Evolutionary conservation across 2,113 vertebrate species (phyloP).

Genomic region (Tupaia chinensis): DNA sequence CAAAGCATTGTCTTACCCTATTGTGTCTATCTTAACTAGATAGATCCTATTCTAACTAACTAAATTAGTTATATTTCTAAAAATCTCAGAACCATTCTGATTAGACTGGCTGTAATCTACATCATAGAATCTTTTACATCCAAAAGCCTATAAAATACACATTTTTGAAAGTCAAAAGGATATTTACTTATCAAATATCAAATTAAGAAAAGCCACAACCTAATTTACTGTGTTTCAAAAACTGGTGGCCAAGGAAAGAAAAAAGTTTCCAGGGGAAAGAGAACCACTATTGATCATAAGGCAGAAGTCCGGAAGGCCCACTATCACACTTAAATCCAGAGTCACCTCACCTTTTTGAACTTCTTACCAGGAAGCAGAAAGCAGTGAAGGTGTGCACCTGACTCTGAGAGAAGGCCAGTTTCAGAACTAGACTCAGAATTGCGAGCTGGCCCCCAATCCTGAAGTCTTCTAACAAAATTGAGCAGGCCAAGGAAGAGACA

Average conservation of each 20-base stretch:
- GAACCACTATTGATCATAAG: not conserved
- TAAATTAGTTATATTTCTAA: not conserved
- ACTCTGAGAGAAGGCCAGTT: not conserved
- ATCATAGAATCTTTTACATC: not conserved
- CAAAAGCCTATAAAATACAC: not conserved
- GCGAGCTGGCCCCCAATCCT: not conserved
- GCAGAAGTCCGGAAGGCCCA: not conserved
- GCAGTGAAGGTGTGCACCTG: not conserved
- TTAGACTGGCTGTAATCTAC: not conserved
- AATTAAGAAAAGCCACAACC: not conserved
- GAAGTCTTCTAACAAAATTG: not conserved
- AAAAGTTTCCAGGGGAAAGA: not conserved
- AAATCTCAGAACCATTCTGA: not conserved
- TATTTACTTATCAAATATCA: not conserved
- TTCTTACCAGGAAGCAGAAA: not conserved
- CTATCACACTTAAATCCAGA: not conserved
- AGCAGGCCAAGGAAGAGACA: not conserved
- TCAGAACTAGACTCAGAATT: not conserved
- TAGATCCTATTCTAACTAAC: too few species aligned
- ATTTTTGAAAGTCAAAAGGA: not conserved
- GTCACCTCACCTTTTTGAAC: not conserved
- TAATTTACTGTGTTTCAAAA: not conserved
- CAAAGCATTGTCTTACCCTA: too few species aligned
- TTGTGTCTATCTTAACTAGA: too few species aligned
- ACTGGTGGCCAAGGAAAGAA: not conserved